phyloP scores from a whole-genome alignment of 2,888 invertebrate species.

The Danaus chrysippus region DNA sequence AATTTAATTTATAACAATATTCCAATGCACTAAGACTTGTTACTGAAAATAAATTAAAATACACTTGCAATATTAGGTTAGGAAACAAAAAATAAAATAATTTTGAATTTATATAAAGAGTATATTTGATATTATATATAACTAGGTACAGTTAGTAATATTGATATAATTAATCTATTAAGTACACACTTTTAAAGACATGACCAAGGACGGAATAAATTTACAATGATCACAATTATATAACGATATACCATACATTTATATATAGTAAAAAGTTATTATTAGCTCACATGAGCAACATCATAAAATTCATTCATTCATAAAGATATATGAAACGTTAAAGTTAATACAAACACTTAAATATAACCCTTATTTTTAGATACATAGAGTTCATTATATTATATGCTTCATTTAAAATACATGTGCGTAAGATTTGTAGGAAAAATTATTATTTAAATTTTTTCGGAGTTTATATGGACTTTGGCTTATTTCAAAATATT shows the following conservation, averaged over 20 bases:
- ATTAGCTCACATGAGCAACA: background rate
- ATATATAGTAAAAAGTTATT: background rate
- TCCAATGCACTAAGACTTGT: no score
- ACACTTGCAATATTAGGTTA: no score
- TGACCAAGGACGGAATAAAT: constrained; percentile 4
- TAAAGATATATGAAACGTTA: no score
- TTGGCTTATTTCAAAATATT: constrained; percentile 3
- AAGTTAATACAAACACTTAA: no score
- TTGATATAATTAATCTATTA: background rate
- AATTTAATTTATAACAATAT: no score
- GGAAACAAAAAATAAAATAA: no score
- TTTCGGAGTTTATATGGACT: background rate
- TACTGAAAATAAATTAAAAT: no score
- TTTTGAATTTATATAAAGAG: no score
- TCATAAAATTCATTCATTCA: background rate
- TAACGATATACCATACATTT: background rate
- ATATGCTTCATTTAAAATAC: no score
- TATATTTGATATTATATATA: background rate
- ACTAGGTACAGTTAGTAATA: constrained; percentile 1
- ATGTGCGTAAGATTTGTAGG: no score
- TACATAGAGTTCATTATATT: no score
- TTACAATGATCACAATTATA: background rate
- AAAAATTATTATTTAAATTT: background rate
- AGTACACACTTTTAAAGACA: background rate
- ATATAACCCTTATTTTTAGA: no score